Conservation (phyloP, 2,888 invertebrate species). For the Agrotis segetum region DNA sequence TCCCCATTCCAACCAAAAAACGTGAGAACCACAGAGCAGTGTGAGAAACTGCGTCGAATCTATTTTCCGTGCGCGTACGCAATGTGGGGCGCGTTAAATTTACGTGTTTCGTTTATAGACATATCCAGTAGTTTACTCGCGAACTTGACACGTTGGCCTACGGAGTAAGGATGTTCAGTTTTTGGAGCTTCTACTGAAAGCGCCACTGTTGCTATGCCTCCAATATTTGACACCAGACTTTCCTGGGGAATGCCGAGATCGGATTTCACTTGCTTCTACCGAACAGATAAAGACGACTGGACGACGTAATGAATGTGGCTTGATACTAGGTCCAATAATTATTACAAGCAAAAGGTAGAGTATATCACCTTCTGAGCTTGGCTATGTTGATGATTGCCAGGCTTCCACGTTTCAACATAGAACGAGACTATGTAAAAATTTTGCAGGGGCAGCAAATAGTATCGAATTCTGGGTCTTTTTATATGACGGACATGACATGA, state of each 20-base stretch:
- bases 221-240: background rate
- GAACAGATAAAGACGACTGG: background rate
- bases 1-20: conserved; percentile 18
- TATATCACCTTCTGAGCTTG: no score
- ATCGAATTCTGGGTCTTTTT: no score
- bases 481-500: no score
- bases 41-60: conserved; percentile 53
- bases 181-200: conserved; percentile 6
- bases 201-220: conserved; percentile 18
- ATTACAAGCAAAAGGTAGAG: no score
- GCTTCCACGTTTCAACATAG: no score
- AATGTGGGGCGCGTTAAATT: conserved; percentile 62
- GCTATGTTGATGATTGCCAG: background rate
- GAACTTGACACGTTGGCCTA: conserved; percentile 76
- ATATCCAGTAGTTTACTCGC: conserved; percentile 66
- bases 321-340: no score
- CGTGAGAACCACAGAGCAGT: conserved; percentile 40
- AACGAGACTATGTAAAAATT: no score
- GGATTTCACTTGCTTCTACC: conserved; percentile 1
- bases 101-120: conserved; percentile 69
- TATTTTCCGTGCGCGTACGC: conserved; percentile 63
- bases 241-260: background rate
- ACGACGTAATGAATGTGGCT: no score
- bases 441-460: no score
- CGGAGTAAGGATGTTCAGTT: conserved; percentile 38